A percentile compares a stretch with the other conserved stretches of the same genome.
Evolutionary conservation across 2,113 vertebrate species (phyloP).

Genomic region (Dicentrarchus labrax): DNA sequence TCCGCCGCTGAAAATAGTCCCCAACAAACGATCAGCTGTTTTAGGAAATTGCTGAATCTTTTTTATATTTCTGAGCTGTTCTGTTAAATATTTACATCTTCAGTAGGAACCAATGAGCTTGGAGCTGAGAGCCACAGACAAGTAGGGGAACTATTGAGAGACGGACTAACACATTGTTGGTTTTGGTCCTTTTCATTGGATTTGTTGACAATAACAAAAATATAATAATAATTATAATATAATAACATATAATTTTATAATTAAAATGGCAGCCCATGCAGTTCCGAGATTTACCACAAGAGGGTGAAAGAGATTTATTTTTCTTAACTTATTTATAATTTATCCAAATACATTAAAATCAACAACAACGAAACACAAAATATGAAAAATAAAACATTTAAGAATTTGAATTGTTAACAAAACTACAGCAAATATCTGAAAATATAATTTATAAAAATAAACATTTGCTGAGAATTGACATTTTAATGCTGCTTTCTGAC

Average conservation of each 20-base stretch:
- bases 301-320: background rate
- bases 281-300: background rate
- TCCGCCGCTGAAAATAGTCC: background rate
- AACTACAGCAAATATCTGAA: background rate
- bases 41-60: too few relatives aligned
- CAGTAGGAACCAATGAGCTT: too few relatives aligned
- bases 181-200: background rate
- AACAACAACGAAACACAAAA: background rate
- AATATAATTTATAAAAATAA: too few relatives aligned
- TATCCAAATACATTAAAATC: background rate
- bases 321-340: too few relatives aligned
- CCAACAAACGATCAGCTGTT: background rate
- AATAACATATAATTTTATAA: too few relatives aligned
- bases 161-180: too few relatives aligned
- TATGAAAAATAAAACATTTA: background rate
- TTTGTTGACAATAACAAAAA: background rate
- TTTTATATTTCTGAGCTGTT: too few relatives aligned
- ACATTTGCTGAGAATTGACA: background rate
- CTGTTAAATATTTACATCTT: too few relatives aligned
- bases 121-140: background rate
- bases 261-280: background rate
- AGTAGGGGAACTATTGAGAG: background rate
- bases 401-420: background rate
- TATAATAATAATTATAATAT: background rate
- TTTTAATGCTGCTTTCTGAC: background rate